Conservation (phyloP, 2,888 invertebrate genomes). For the Tyria jacobaeae region DNA sequence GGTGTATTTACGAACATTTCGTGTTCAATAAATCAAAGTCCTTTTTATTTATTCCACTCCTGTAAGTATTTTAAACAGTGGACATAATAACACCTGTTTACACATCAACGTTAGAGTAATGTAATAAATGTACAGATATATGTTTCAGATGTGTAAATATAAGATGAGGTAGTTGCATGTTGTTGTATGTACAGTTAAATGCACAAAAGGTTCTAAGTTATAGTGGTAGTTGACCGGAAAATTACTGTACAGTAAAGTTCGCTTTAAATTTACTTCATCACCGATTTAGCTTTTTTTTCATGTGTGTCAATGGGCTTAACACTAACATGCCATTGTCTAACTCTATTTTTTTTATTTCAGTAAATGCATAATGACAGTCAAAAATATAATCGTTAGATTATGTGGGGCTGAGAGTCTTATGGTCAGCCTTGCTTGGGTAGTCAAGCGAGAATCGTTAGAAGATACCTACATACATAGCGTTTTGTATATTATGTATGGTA, state of each 20-base stretch:
- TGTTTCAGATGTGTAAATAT: background rate
- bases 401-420: conserved; percentile 52
- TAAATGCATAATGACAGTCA: conserved; percentile 28
- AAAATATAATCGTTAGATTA: conserved; percentile 52
- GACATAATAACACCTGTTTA: background rate
- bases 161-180: background rate
- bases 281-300: too few relatives aligned
- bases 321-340: background rate
- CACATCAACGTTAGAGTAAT: background rate
- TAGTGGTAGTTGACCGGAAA: background rate
- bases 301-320: too few relatives aligned
- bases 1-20: background rate
- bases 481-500: background rate
- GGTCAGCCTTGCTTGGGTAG: conserved; percentile 60
- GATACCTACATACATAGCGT: conserved; percentile 20
- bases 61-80: background rate
- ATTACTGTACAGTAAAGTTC: background rate
- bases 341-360: background rate
- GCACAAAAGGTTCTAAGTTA: background rate
- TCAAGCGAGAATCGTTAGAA: conserved; percentile 58
- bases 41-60: background rate
- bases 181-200: background rate
- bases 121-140: background rate
- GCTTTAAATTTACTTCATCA: background rate
- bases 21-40: background rate